Base-by-base conservation (phyloP, 2,888 invertebrate species). In the Meteorus colon region DNA sequence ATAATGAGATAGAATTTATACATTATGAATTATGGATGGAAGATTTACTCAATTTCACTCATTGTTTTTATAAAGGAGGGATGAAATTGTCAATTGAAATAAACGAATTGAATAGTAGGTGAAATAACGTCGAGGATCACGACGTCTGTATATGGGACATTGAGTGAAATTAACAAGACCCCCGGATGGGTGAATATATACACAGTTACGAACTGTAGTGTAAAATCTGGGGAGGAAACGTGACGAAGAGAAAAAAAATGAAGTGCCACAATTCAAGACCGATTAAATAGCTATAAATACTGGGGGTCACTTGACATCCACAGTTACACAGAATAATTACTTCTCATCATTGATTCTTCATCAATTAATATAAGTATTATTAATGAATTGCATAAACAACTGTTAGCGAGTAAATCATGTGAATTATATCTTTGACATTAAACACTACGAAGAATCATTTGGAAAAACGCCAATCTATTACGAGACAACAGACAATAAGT, bases 11-110 rank as follows among this genome's bases (percentile, higher is more conserved):
- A 37, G 41, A 60, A 66, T 60, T 31, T 14, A 2, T 29, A 34
- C 51, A 34, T 24, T 24, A 8, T 24, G 27, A 8, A 27, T 48
- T 10, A 41, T 45, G 48, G 41, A 37, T 34, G 24, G 34, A 27
- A 41, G 41, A 73, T 31, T 51, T 55, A 73, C 37, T 66, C 66
- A 73, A 66, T 65, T 5, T n/a, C 48, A 29, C 34, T 31, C 51
- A 34, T n/a, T 51, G 73, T 65, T n/a, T 4, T 48, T n/a, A 41
- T 19, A 34, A 37, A 55, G 66, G 2, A 2, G 10, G 59, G 8
- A 65, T 66, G 66, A 51, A 55, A 55, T 66, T 73, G 66, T 73
- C 73, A 73, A 73, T 73, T 55, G 66, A 66, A 51, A 65, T 65
- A 55, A 65, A 73, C 24, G 48, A 73, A 65, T 66, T 24, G 66